phyloP scores from a whole-genome alignment of 1,140 invertebrate species.

The Heliconius hewitsoni region DNA sequence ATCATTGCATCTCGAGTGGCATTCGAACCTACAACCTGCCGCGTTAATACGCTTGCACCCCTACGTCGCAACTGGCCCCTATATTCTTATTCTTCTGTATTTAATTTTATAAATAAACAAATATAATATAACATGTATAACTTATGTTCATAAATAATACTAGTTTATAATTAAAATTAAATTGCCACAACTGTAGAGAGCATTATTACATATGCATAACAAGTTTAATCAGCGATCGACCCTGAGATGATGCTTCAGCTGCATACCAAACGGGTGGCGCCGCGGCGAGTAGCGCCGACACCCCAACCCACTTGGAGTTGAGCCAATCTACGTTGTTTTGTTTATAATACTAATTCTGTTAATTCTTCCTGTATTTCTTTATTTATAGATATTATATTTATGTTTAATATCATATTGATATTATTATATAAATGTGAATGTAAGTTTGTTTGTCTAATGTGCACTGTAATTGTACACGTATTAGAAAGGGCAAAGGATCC shows the following conservation, averaged over 20 bases:
- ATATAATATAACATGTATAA: background rate
- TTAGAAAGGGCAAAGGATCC: too few relatives aligned
- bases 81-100: too few relatives aligned
- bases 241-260: slow-evolving; percentile 42
- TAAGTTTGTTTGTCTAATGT: background rate
- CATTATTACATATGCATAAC: slow-evolving; percentile 21
- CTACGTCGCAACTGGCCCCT: too few relatives aligned
- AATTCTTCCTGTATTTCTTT: background rate
- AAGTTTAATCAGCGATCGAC: slow-evolving; percentile 36
- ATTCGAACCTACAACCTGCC: background rate
- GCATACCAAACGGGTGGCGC: slow-evolving; percentile 51
- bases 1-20: background rate
- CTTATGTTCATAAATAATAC: background rate
- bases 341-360: slow-evolving; percentile 73
- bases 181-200: background rate
- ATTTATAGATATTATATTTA: background rate
- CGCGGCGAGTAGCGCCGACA: slow-evolving; percentile 65
- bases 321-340: slow-evolving; percentile 67
- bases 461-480: too few relatives aligned
- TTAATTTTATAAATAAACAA: background rate
- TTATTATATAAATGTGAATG: too few relatives aligned
- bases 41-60: too few relatives aligned
- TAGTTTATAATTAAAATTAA: background rate
- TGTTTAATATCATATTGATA: background rate
- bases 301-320: slow-evolving; percentile 67